Evolutionary conservation across 2,888 invertebrate species (phyloP).

Genomic region (Sinelater perroti): DNA sequence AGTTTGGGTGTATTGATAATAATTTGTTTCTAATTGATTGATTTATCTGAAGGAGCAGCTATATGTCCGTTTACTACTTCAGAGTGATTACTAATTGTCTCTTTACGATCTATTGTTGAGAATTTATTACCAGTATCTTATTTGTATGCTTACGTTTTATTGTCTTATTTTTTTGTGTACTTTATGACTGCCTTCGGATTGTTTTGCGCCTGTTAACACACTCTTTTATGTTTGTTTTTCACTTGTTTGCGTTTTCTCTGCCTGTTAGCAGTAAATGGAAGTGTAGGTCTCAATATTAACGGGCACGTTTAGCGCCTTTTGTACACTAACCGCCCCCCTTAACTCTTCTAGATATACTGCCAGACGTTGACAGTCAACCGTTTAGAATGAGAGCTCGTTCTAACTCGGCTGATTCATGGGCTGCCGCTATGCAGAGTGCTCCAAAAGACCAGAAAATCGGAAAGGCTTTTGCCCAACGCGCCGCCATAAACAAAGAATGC

Average conservation of each 20-base stretch:
- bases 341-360: slow-evolving; percentile 40
- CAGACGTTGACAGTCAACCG: slow-evolving; percentile 55
- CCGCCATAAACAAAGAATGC: slow-evolving; percentile 9
- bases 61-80: slow-evolving; percentile 10
- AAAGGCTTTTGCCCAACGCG: slow-evolving; percentile 9
- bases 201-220: slow-evolving; percentile 18
- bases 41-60: slow-evolving; percentile 12
- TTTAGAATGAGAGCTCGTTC: slow-evolving; percentile 63
- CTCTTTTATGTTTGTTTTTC: slow-evolving; percentile 14
- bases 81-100: slow-evolving; percentile 23
- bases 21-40: slow-evolving; percentile 18
- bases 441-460: slow-evolving; percentile 21
- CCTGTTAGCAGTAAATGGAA: slow-evolving; percentile 7
- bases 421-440: slow-evolving; percentile 37
- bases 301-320: slow-evolving; percentile 7
- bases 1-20: slow-evolving; percentile 13
- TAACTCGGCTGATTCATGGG: slow-evolving; percentile 67
- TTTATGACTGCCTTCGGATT: slow-evolving; percentile 16
- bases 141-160: slow-evolving; percentile 20
- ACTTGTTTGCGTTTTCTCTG: slow-evolving; percentile 1
- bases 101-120: slow-evolving; percentile 24
- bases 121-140: slow-evolving; percentile 22
- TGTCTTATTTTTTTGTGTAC: slow-evolving; percentile 15
- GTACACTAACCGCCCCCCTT: slow-evolving; percentile 1
- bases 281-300: slow-evolving; percentile 11